Conservation (phyloP, 2,113 vertebrate genomes). For the Hoplias malabaricus region DNA sequence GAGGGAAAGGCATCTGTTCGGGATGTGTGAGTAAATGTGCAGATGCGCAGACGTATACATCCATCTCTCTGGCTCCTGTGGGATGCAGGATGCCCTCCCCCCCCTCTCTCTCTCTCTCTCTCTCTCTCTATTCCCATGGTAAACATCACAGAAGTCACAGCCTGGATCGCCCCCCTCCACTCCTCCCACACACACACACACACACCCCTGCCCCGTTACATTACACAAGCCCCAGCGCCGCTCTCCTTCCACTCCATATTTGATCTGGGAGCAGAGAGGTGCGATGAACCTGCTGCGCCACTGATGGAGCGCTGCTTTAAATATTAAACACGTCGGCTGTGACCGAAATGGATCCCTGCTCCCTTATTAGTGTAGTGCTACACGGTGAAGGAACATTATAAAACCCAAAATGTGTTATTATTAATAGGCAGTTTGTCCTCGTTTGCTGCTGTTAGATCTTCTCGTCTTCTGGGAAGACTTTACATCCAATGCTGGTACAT, state of each 20-base stretch:
- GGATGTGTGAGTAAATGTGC: constrained; percentile 53
- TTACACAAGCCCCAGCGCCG: neutral
- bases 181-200: too few species aligned
- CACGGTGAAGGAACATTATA: neutral
- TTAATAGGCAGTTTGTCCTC: too few species aligned
- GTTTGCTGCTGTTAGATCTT: too few species aligned
- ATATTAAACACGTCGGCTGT: neutral
- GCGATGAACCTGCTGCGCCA: neutral
- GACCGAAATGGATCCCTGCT: neutral
- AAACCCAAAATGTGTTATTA: too few species aligned
- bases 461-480: too few species aligned
- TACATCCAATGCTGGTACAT: too few species aligned
- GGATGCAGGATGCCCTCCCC: neutral
- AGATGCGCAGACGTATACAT: constrained; percentile 2
- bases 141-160: neutral
- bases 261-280: neutral
- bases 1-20: constrained; percentile 70
- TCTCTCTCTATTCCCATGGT: neutral
- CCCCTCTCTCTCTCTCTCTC: too few species aligned
- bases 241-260: neutral
- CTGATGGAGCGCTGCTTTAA: neutral
- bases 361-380: neutral
- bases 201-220: neutral
- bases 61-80: neutral
- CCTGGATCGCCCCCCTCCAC: too few species aligned